phyloP scores from a whole-genome alignment of 1,140 invertebrate species.

The Zaprionus davidi region DNA sequence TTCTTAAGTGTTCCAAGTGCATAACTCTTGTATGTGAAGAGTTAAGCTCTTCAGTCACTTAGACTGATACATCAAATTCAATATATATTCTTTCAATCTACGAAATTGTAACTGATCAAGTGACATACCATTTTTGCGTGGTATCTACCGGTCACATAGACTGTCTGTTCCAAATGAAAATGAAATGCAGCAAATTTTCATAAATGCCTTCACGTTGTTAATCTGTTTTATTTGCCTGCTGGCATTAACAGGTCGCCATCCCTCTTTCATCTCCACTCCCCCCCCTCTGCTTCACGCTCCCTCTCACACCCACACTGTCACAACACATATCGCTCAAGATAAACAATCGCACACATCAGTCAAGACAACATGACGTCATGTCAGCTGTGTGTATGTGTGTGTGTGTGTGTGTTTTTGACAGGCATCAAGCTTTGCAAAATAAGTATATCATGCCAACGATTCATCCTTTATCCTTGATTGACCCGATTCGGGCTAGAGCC shows the following conservation, averaged over 20 bases:
- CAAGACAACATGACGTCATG: slow-evolving; percentile 19
- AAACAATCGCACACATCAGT: slow-evolving; percentile 8
- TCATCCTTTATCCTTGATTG: slow-evolving; percentile 10
- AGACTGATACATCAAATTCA: neutral
- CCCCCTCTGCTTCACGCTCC: neutral
- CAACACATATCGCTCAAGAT: slow-evolving; percentile 8
- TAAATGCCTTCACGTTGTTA: slow-evolving; percentile 9
- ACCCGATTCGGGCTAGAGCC: slow-evolving; percentile 9
- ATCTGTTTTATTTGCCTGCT: slow-evolving; percentile 18
- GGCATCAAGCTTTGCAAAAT: slow-evolving; percentile 7
- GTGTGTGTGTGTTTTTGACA: slow-evolving; percentile 13
- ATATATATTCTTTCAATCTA: neutral
- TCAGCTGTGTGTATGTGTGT: neutral
- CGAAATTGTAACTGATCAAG: neutral
- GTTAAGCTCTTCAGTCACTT: neutral
- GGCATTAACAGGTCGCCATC: slow-evolving; percentile 13
- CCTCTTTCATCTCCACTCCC: neutral
- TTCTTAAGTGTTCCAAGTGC: neutral
- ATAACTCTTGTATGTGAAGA: neutral
- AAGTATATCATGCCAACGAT: slow-evolving; percentile 8
- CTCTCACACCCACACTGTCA: neutral
- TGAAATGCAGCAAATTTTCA: neutral
- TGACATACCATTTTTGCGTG: neutral
- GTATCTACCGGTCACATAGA: neutral
- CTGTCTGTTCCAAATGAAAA: no score